A percentile compares a stretch with the other conserved stretches of the same genome.
phyloP scores from a whole-genome alignment of 2,113 vertebrate genomes.

The Blennius ocellaris region DNA sequence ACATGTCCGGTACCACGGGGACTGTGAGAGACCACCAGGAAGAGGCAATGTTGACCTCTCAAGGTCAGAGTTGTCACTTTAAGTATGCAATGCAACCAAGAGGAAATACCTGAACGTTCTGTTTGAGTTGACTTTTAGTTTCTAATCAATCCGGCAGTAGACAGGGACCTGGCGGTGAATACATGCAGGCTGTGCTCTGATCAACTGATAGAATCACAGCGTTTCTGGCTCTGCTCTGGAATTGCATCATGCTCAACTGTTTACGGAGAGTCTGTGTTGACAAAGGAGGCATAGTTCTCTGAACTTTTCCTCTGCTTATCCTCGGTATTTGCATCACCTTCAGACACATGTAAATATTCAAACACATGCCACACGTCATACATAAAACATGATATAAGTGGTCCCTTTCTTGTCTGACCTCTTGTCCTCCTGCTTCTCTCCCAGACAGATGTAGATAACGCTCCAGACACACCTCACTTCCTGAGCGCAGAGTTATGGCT shows the following conservation, averaged over 20 bases:
- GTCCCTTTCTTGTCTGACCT: slow-evolving; percentile 79
- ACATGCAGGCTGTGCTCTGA: slow-evolving; percentile 34
- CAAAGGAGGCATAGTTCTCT: slow-evolving; percentile 58
- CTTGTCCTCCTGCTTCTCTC: slow-evolving; percentile 74
- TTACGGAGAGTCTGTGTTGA: slow-evolving; percentile 63
- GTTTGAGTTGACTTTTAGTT: too few species aligned
- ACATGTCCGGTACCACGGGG: slow-evolving; percentile 42
- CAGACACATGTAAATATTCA: slow-evolving; percentile 81
- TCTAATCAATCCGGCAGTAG: too few species aligned
- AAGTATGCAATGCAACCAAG: background rate
- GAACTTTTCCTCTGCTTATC: slow-evolving; percentile 63
- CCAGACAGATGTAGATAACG: slow-evolving; percentile 78
- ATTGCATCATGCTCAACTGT: slow-evolving; percentile 67
- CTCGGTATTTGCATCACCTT: slow-evolving; percentile 75
- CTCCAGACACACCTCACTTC: slow-evolving; percentile 82
- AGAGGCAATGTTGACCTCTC: slow-evolving; percentile 40
- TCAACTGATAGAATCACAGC: slow-evolving; percentile 44
- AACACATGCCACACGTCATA: slow-evolving; percentile 76
- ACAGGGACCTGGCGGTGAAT: background rate
- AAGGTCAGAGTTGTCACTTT: slow-evolving; percentile 59
- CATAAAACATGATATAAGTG: slow-evolving; percentile 83
- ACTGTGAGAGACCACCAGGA: slow-evolving; percentile 48
- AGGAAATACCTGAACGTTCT: too few species aligned
- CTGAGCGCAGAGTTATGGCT: slow-evolving; percentile 79
- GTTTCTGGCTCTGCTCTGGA: slow-evolving; percentile 47